Evolutionary conservation across 1,140 invertebrate genomes (phyloP).

Genomic region (Chironomus tepperi): DNA sequence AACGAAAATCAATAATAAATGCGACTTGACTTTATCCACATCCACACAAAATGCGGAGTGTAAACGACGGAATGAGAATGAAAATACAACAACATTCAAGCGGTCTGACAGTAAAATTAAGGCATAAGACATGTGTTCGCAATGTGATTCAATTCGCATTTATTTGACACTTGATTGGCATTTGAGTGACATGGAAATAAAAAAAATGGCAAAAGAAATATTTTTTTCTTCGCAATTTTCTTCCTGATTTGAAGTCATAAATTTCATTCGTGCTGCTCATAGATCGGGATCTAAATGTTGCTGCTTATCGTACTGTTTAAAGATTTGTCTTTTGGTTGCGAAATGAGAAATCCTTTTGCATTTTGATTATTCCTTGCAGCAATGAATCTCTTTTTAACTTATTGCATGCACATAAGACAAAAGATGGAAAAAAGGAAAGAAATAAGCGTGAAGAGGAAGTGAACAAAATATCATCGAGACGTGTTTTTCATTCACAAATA

Average conservation of each 20-base stretch:
- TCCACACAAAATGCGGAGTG: too few species aligned
- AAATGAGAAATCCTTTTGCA: neutral
- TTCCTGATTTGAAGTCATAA: neutral
- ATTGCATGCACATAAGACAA: neutral
- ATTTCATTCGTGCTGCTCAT: neutral
- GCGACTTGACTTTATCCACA: too few species aligned
- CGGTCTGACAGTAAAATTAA: neutral
- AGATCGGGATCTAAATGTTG: too few species aligned
- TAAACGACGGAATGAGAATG: too few species aligned
- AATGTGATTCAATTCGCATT: constrained; percentile 3
- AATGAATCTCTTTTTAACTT: neutral
- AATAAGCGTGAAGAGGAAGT: neutral
- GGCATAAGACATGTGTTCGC: neutral
- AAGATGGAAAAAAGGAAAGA: neutral
- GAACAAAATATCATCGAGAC: constrained; percentile 7
- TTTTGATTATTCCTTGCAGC: neutral
- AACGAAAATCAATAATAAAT: too few species aligned
- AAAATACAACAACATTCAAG: neutral
- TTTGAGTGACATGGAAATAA: neutral
- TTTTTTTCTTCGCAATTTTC: neutral
- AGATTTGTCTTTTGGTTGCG: neutral
- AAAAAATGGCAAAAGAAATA: neutral
- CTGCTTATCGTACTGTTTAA: neutral
- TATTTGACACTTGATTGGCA: neutral
- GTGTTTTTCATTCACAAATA: neutral